Percentiles rank a stretch among this genome's conserved stretches.
Evolutionary conservation across 2,797 vertebrate species (phyloP).

Genomic region (Hydrocynus forskahlii): DNA sequence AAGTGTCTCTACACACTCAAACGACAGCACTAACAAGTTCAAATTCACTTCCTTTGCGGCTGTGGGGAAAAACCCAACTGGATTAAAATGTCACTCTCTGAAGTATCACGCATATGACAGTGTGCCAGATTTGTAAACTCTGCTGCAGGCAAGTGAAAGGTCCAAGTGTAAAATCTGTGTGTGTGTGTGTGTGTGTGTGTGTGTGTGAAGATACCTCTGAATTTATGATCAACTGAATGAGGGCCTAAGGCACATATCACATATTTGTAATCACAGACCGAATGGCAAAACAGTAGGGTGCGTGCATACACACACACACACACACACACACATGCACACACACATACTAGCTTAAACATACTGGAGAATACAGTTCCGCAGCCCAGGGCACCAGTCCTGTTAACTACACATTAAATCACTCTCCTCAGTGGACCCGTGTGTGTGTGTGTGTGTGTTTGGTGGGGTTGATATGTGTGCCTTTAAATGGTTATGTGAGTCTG

Average conservation of each 20-base stretch:
- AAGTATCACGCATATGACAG: constrained; percentile 5
- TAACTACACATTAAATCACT: constrained; percentile 39
- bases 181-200: background rate
- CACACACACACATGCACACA: background rate
- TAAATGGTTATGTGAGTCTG: too few relatives aligned
- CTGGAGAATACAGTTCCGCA: constrained; percentile 21
- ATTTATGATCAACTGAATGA: constrained; percentile 6
- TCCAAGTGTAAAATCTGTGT: background rate
- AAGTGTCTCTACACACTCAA: background rate
- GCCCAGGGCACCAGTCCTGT: constrained; percentile 52
- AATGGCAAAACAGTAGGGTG: constrained; percentile 20
- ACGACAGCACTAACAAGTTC: constrained; percentile 7
- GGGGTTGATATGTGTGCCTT: too few relatives aligned
- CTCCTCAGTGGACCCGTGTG: constrained; percentile 2
- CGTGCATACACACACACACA: constrained; percentile 10
- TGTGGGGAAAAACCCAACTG: background rate
- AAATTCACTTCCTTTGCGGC: background rate
- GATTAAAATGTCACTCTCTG: constrained; percentile 20
- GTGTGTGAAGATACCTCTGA: constrained; percentile 18
- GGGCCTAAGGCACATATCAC: constrained; percentile 22
- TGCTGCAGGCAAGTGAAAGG: constrained; percentile 5
- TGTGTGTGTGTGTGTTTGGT: background rate
- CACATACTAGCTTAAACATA: background rate
- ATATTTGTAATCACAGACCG: constrained; percentile 24
- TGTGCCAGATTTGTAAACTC: constrained; percentile 6